Conservation (phyloP, 2,797 vertebrate genomes). For the Apogon talboti region DNA sequence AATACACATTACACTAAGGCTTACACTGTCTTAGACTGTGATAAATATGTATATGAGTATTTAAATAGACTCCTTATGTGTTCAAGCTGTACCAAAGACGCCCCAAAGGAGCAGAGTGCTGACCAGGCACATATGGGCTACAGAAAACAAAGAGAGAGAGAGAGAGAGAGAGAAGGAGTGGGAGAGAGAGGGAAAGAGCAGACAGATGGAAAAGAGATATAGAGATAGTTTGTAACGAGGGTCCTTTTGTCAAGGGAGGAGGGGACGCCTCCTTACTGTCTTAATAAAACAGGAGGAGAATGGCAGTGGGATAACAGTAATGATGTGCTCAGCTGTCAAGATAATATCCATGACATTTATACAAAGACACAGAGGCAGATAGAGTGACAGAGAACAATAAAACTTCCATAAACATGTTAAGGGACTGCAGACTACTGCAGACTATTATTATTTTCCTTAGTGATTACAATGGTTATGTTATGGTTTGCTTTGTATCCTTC, state of each 20-base stretch:
- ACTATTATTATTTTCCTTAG: background rate
- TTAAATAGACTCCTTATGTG: conserved; percentile 58
- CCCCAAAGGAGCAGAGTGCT: conserved; percentile 62
- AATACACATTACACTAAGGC: conserved; percentile 3
- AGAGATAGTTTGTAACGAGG: conserved; percentile 63
- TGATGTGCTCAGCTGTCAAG: conserved; percentile 59
- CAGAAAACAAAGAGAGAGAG: conserved; percentile 28
- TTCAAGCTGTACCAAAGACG: conserved; percentile 52
- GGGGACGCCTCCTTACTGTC: conserved; percentile 47
- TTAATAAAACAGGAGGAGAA: conserved; percentile 63
- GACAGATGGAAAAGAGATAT: conserved; percentile 51
- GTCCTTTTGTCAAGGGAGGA: conserved; percentile 57
- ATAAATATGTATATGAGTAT: conserved; percentile 57
- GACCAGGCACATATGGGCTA: conserved; percentile 62
- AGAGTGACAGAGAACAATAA: conserved; percentile 3
- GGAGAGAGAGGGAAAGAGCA: conserved; percentile 1
- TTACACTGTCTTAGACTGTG: conserved; percentile 26
- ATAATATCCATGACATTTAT: conserved; percentile 51
- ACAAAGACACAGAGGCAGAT: conserved; percentile 18
- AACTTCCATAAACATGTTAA: conserved; percentile 1
- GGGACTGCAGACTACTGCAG: background rate
- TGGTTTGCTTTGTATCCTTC: background rate
- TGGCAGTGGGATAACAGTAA: conserved; percentile 55
- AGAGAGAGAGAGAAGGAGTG: background rate
- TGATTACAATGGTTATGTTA: background rate